Evolutionary conservation across 2,113 vertebrate genomes (phyloP).

Genomic region (Dasyurus viverrinus): DNA sequence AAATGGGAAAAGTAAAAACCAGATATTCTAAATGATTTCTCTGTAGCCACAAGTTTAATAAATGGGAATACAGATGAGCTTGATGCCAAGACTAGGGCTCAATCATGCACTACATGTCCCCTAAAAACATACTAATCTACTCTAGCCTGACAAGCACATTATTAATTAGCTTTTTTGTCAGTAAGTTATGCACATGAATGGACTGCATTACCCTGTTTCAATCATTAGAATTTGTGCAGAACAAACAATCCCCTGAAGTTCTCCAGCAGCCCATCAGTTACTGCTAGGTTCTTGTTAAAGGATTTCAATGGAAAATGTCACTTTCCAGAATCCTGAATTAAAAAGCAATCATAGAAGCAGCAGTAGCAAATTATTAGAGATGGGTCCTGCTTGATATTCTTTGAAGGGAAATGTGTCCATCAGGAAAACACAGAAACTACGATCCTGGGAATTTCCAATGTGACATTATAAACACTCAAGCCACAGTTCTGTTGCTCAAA

Average conservation of each 20-base stretch:
- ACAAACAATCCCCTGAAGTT: not conserved
- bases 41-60: not conserved
- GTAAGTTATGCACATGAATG: slow-evolving; percentile 1
- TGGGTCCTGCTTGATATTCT: not conserved
- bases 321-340: not conserved
- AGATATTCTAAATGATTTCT: not conserved
- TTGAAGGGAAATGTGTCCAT: not conserved
- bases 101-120: not conserved
- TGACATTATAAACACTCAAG: not conserved
- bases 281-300: not conserved
- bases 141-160: not conserved
- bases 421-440: not conserved
- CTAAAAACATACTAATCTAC: not conserved
- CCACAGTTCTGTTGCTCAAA: not conserved
- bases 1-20: not conserved
- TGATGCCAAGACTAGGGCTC: not conserved
- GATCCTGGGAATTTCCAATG: slow-evolving; percentile 41
- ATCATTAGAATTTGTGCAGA: not conserved
- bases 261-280: not conserved
- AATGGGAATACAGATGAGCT: not conserved
- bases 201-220: not conserved
- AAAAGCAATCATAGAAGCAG: not conserved
- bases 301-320: not conserved
- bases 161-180: slow-evolving; percentile 29
- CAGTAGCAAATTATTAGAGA: not conserved